These are phyloP conservation scores for Nettapus auritus DNA, from an alignment of 2,113 vertebrate genomes.

Conservation along the genomic window DNA sequence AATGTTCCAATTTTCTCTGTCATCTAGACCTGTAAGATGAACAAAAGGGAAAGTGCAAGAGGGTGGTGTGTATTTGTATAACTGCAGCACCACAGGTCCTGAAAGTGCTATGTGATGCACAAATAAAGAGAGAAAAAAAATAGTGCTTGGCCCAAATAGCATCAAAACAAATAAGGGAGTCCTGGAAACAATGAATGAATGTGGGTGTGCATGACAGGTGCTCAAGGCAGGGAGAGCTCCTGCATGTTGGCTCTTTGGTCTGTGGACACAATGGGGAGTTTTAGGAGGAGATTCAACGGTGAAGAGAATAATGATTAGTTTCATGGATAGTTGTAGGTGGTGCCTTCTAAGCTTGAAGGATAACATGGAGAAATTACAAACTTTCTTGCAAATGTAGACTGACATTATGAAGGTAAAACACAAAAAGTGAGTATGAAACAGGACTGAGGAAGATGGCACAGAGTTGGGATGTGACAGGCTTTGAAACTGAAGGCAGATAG, in stretches of 20 bases:
- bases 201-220: background rate
- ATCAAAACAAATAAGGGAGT: background rate
- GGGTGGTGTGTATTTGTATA: background rate
- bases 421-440: background rate
- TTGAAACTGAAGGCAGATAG: background rate
- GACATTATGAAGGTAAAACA: background rate
- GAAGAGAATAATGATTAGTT: background rate
- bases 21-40: background rate
- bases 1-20: background rate
- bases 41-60: background rate
- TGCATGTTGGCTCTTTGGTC: background rate
- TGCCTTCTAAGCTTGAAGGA: background rate
- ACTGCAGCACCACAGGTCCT: background rate
- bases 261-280: background rate
- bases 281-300: background rate
- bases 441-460: background rate
- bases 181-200: background rate
- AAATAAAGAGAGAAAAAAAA: background rate
- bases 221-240: background rate
- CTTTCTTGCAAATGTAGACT: background rate
- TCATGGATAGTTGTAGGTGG: background rate
- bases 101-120: background rate
- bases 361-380: background rate
- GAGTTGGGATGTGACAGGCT: background rate
- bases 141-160: background rate